Evolutionary conservation across 1,140 invertebrate genomes (phyloP), one percentile per base, ranked within the genome.

Genomic region (Pogonognathellus flavescens): DNA sequence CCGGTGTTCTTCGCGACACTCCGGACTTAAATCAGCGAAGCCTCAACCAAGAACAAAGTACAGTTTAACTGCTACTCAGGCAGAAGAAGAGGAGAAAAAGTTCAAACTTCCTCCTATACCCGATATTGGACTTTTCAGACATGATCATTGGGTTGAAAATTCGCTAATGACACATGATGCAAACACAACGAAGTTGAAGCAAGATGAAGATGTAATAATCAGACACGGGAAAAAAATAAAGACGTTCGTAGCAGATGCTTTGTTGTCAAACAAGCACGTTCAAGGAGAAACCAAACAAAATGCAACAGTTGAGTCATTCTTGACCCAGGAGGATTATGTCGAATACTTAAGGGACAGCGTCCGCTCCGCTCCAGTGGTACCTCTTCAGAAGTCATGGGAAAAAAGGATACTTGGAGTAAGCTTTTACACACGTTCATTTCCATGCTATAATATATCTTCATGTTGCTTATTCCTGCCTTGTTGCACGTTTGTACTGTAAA

Each of bases 331-430:
- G 7, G 87, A 88, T 76, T 88, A 60, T 57, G 84, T 85, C 8
- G 88, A 88, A 18, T 88, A 85, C 22, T 57, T 87, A 5, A 52
- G 88, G 22, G 85, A 86, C 70, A 86, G 85, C 41, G 88, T 88
- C 10, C 60, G 84, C 0, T 41, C 84, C 3, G 88, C 88, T 22
- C 88, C 88, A 18, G 85, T 88, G 10, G 72, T 59, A 16, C 84
- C 86, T 13, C 31, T 88, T 7, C 84, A 87, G 20, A 31, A 66
- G 20, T 16, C 52, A 16, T 88, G 86, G 86, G 22, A 82, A 22
- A 84, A 82, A 9, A 85, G 84, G 49, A 88, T 88, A 50, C 22
- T 70, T 18, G 22, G 49, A 10, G 87, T 88, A 66, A 62, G 60
- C n/a, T n/a, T n/a, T n/a, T n/a, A n/a, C n/a, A n/a, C n/a, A 25